These are phyloP conservation scores for Lophura nycthemera DNA, from an alignment of 2,113 vertebrate genomes.

Conservation along the genomic window DNA sequence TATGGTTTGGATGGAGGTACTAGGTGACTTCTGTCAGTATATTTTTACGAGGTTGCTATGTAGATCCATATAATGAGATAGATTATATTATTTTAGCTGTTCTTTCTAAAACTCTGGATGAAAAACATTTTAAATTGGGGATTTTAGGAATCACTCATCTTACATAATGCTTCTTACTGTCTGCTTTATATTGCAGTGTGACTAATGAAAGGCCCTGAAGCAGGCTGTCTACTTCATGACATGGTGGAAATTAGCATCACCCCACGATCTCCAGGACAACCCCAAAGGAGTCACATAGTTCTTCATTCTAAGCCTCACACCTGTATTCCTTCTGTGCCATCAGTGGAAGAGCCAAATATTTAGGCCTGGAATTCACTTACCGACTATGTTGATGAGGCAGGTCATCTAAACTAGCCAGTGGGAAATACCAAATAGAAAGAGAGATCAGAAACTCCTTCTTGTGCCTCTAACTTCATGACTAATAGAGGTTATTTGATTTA, in stretches of 20 bases:
- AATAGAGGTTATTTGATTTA: background rate
- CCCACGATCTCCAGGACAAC: background rate
- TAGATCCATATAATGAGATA: background rate
- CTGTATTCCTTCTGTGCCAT: background rate
- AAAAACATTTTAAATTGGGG: accelerated
- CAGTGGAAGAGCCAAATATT: background rate
- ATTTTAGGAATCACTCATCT: background rate
- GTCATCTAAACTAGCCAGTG: background rate
- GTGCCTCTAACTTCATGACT: background rate
- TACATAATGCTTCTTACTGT: background rate
- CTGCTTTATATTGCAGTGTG: background rate
- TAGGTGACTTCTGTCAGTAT: background rate
- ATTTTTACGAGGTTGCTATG: constrained; percentile 7
- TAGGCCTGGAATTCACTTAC: background rate
- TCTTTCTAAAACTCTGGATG: constrained; percentile 2
- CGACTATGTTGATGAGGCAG: background rate
- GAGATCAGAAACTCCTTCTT: background rate
- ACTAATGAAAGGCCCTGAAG: background rate
- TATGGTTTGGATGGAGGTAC: background rate
- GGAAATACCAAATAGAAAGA: background rate
- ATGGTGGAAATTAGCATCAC: background rate
- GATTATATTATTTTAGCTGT: background rate
- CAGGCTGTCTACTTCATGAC: background rate
- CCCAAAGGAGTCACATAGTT: background rate
- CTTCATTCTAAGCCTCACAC: background rate